phyloP scores from a whole-genome alignment of 2,888 invertebrate genomes.

The Synanthedon tipuliformis region DNA sequence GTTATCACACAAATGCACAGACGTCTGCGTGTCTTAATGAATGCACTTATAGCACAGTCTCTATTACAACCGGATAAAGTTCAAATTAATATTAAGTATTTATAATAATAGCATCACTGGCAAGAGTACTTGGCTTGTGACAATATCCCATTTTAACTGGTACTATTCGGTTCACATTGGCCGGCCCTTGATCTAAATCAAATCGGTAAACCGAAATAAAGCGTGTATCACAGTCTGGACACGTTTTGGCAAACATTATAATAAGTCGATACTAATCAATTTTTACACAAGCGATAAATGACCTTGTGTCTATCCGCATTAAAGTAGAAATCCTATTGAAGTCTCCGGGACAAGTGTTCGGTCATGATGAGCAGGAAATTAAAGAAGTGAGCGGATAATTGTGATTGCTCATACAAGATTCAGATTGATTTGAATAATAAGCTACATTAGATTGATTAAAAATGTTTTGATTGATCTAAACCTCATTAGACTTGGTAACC shows the following conservation, averaged over 20 bases:
- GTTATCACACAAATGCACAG: constrained; percentile 1
- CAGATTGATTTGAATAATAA: too few species aligned
- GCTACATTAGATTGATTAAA: too few species aligned
- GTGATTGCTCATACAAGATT: too few species aligned
- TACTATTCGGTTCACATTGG: constrained; percentile 26
- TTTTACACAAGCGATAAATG: too few species aligned
- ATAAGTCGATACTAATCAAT: too few species aligned
- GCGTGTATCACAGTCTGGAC: not conserved
- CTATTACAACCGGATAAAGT: constrained; percentile 15
- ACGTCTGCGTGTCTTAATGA: constrained; percentile 4
- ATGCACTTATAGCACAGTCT: not conserved
- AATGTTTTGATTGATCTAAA: too few species aligned
- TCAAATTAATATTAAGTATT: constrained; percentile 24
- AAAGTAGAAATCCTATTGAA: too few species aligned
- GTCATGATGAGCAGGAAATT: too few species aligned
- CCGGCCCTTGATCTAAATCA: constrained; percentile 57
- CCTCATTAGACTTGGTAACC: too few species aligned
- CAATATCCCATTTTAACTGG: constrained; percentile 49
- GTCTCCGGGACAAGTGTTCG: too few species aligned
- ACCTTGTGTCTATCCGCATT: too few species aligned
- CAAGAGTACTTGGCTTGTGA: constrained; percentile 55
- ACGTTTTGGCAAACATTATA: not conserved
- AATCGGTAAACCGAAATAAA: constrained; percentile 2
- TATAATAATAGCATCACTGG: constrained; percentile 56
- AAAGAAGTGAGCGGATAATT: too few species aligned